Evolutionary conservation across 2,797 vertebrate genomes (phyloP).

Genomic region (Myoxocephalus aenaeus): DNA sequence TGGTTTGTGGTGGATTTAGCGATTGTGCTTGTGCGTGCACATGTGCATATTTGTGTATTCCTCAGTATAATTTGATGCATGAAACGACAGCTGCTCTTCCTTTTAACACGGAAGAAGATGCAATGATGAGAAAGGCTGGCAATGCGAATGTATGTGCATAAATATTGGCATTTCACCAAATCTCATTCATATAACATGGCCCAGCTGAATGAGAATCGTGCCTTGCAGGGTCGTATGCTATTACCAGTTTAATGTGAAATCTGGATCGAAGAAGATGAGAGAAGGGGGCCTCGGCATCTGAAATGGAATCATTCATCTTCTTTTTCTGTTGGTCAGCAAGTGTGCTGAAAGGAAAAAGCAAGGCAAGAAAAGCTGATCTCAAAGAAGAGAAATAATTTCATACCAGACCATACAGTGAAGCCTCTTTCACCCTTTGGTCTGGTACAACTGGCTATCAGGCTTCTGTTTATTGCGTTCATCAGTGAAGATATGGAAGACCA

Average conservation of each 20-base stretch:
- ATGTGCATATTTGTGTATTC: slow-evolving; percentile 44
- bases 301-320: slow-evolving; percentile 87
- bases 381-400: slow-evolving; percentile 72
- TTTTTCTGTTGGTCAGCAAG: slow-evolving; percentile 86
- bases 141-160: slow-evolving; percentile 87
- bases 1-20: slow-evolving; percentile 21
- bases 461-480: slow-evolving; percentile 67
- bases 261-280: slow-evolving; percentile 80
- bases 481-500: slow-evolving; percentile 31
- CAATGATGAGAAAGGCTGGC: slow-evolving; percentile 72
- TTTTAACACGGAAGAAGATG: slow-evolving; percentile 60
- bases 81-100: slow-evolving; percentile 79
- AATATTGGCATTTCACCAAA: slow-evolving; percentile 86
- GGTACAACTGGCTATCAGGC: slow-evolving; percentile 31
- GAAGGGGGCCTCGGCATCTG: slow-evolving; percentile 67
- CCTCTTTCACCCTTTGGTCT: slow-evolving; percentile 63
- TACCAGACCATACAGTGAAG: slow-evolving; percentile 46
- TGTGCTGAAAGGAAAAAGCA: slow-evolving; percentile 69
- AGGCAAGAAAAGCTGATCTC: slow-evolving; percentile 75
- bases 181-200: slow-evolving; percentile 88
- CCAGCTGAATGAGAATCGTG: slow-evolving; percentile 82
- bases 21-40: slow-evolving; percentile 19
- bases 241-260: slow-evolving; percentile 87
- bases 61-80: slow-evolving; percentile 73
- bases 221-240: slow-evolving; percentile 84